These are phyloP conservation scores for Myocastor coypus DNA, from an alignment of 2,113 vertebrate species.

Conservation along the genomic window DNA sequence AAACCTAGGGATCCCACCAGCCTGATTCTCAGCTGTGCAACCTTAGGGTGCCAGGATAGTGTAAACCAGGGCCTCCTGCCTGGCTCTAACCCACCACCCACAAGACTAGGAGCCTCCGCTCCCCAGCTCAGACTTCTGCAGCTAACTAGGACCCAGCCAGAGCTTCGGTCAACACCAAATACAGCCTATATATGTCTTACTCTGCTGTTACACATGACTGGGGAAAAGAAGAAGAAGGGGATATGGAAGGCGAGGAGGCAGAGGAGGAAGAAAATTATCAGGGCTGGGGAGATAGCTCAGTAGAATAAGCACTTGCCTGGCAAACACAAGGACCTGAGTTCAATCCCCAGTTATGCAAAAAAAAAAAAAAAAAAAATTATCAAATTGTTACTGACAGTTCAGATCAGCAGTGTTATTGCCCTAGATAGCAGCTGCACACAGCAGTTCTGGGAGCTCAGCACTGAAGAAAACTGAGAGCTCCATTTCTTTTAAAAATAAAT, in stretches of 20 bases:
- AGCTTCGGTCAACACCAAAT: background rate
- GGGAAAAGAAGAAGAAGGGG: background rate
- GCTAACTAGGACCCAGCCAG: background rate
- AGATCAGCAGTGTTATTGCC: slow-evolving; percentile 11
- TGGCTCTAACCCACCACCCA: background rate
- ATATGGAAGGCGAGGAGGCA: too few species aligned
- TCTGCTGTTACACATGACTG: background rate
- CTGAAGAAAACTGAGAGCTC: background rate
- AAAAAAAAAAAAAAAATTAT: too few species aligned
- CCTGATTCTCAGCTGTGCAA: background rate
- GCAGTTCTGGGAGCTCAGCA: background rate
- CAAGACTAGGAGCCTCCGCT: background rate
- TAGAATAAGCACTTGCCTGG: too few species aligned
- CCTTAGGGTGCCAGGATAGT: background rate
- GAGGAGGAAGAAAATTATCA: background rate
- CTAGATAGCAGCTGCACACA: background rate
- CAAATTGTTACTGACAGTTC: slow-evolving; percentile 63
- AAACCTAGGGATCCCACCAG: too few species aligned
- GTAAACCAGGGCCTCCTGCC: background rate
- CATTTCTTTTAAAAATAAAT: background rate
- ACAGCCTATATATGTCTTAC: background rate
- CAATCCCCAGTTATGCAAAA: too few species aligned
- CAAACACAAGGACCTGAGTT: too few species aligned
- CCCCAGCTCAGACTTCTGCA: background rate
- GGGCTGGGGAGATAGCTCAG: too few species aligned